These are phyloP conservation scores for Darevskia nairensis DNA, from an alignment of 2,797 vertebrate genomes.

Conservation along the genomic window DNA sequence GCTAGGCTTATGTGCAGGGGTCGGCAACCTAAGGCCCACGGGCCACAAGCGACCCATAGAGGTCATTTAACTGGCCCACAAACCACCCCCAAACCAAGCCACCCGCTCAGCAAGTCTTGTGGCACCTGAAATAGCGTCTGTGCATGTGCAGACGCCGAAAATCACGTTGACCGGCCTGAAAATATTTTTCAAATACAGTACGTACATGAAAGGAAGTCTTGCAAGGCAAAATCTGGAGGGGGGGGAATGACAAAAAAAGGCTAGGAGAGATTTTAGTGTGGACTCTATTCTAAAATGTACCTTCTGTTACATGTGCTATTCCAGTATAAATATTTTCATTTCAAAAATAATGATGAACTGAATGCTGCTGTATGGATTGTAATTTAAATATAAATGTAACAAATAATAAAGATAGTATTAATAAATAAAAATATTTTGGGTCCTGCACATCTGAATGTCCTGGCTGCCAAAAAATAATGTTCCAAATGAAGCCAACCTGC, in stretches of 20 bases:
- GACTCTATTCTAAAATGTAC: background rate
- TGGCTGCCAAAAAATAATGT: background rate
- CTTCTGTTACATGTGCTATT: background rate
- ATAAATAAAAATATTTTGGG: background rate
- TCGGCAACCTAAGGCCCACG: no score
- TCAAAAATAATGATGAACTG: background rate
- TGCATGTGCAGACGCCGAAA: no score
- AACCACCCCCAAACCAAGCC: no score
- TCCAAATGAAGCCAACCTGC: conserved; percentile 2
- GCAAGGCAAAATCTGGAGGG: background rate
- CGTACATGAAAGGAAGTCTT: background rate
- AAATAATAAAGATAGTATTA: no score
- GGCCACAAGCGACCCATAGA: no score
- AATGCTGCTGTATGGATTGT: background rate
- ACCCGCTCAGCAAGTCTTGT: no score
- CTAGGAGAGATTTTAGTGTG: background rate
- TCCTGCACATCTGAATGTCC: background rate
- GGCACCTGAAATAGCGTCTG: rapidly evolving
- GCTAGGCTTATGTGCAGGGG: no score
- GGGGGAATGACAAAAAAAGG: no score
- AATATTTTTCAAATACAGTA: no score
- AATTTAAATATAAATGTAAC: background rate
- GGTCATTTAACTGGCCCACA: no score
- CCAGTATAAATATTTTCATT: background rate
- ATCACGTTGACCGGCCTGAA: no score